Evolutionary conservation across 2,113 vertebrate genomes (phyloP).

Genomic region (Vanacampus margaritifer): DNA sequence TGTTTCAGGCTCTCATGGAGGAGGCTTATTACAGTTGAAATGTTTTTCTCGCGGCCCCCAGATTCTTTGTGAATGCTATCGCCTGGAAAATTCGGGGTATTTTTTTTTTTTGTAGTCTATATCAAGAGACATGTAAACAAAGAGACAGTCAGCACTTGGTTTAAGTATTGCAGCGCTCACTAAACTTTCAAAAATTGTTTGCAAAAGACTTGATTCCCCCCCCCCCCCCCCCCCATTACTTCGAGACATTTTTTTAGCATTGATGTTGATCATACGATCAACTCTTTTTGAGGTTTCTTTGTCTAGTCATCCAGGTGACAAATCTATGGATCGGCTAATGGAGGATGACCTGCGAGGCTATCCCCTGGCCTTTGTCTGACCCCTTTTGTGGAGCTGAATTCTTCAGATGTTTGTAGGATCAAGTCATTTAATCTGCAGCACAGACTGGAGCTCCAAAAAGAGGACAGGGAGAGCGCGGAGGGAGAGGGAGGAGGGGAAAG

Average conservation of each 20-base stretch:
- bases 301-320: slow-evolving; percentile 54
- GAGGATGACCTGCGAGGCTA: slow-evolving; percentile 70
- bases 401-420: slow-evolving; percentile 71
- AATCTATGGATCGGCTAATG: slow-evolving; percentile 60
- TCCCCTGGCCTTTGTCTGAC: slow-evolving; percentile 75
- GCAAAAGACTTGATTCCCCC: slow-evolving; percentile 19
- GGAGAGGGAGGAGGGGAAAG: background rate
- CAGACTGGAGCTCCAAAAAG: slow-evolving; percentile 41
- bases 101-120: slow-evolving; percentile 58
- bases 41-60: slow-evolving; percentile 66
- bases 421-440: slow-evolving; percentile 69
- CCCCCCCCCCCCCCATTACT: slow-evolving; percentile 28
- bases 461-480: slow-evolving; percentile 27
- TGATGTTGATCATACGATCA: slow-evolving; percentile 31
- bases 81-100: slow-evolving; percentile 58
- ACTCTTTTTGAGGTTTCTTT: slow-evolving; percentile 41
- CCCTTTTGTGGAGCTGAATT: slow-evolving; percentile 74
- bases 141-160: slow-evolving; percentile 64
- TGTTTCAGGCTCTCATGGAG: slow-evolving; percentile 58
- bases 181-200: slow-evolving; percentile 54
- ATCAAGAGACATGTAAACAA: slow-evolving; percentile 66
- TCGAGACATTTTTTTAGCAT: slow-evolving; percentile 12
- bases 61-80: slow-evolving; percentile 67
- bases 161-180: slow-evolving; percentile 49
- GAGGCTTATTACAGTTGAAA: slow-evolving; percentile 74